Base-by-base conservation (phyloP, 1,140 invertebrate species). In the Mycetomoellerius zeteki region DNA sequence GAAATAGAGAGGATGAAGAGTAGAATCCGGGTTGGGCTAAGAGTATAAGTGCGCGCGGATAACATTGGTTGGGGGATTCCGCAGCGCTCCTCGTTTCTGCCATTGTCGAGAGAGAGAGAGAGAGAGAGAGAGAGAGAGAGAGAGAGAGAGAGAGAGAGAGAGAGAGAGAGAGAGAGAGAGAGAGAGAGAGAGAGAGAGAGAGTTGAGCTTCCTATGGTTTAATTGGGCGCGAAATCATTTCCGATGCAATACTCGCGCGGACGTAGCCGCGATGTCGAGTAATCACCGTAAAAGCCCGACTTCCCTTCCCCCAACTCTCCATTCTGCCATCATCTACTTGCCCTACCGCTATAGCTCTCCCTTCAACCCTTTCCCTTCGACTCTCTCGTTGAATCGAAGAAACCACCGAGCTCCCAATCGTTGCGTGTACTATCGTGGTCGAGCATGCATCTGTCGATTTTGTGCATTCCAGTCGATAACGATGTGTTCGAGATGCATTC, bases 211-310 rank as follows among this genome's bases (percentile, higher is more conserved):
- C 93, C 93, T 93, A 93, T 93, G 93, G 94, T 94, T 95, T 95
- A 95, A 95, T 95, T 95, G 95, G 94, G 94, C 94, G 94, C 92
- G 93, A 95, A 95, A 95, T 95, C 91, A 95, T 95, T 95, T 95
- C 94, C 94, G 93, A 95, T 95, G 94, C 93, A 93, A 93, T 93
- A 94, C 93, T 93, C 94, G 92, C 93, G 92, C 94, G 92, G 93
- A 94, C 92, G 93, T 92, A 93, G 92, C 88, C 91, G 86, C 84
- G 88, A 88, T 89, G 92, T 93, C 92, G 92, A 94, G 92, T 95
- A 95, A 95, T 95, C 94, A 95, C 90, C 92, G 93, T 95, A 94
- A 95, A 95, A 95, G 94, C 93, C 85, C 84, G 78, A 76, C 80
- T 87, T 89, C 86, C 78, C 73, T 85, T 33, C n/a, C 62, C 47